phyloP scores from a whole-genome alignment of 1,140 invertebrate genomes.

The Notospermus geniculatus region DNA sequence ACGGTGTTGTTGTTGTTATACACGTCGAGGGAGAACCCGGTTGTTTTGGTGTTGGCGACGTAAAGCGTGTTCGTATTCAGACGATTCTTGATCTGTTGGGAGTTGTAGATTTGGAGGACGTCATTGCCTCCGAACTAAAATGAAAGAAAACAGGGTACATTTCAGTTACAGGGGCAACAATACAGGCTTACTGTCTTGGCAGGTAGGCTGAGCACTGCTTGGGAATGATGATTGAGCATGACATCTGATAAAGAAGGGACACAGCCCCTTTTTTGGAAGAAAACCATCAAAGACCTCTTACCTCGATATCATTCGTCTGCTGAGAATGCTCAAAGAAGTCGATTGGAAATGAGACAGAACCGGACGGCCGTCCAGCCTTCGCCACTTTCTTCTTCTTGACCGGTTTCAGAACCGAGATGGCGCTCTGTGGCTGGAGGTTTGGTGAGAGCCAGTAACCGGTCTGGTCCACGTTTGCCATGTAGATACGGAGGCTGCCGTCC shows the following conservation, averaged over 20 bases:
- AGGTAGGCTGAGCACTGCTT: too few species aligned
- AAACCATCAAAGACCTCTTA: slow-evolving; percentile 14
- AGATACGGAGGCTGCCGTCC: slow-evolving; percentile 90
- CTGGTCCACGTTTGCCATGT: slow-evolving; percentile 60
- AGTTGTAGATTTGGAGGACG: slow-evolving; percentile 91
- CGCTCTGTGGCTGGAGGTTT: slow-evolving; percentile 50
- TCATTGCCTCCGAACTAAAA: slow-evolving; percentile 85
- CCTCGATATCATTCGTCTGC: slow-evolving; percentile 84
- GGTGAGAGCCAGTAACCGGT: slow-evolving; percentile 60
- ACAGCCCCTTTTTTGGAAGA: too few species aligned
- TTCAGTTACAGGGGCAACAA: too few species aligned
- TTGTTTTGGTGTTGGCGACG: slow-evolving; percentile 58
- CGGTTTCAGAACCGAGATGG: slow-evolving; percentile 48
- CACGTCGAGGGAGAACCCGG: slow-evolving; percentile 86
- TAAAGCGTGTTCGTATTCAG: slow-evolving; percentile 73
- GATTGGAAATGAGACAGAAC: slow-evolving; percentile 74
- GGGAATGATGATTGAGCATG: too few species aligned
- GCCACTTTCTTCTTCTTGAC: slow-evolving; percentile 54
- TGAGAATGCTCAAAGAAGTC: slow-evolving; percentile 97
- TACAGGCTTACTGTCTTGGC: too few species aligned
- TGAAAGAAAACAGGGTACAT: slow-evolving; percentile 1
- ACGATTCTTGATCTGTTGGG: slow-evolving; percentile 88
- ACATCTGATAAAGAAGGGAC: too few species aligned
- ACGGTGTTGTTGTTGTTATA: slow-evolving; percentile 87
- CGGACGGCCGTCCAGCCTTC: slow-evolving; percentile 48